Evolutionary conservation across 35 echinoderm and acorn worm genomes (phyloP), one percentile per base, ranked within the genome.

Genomic region (Hemicentrotus pulcherrimus): DNA sequence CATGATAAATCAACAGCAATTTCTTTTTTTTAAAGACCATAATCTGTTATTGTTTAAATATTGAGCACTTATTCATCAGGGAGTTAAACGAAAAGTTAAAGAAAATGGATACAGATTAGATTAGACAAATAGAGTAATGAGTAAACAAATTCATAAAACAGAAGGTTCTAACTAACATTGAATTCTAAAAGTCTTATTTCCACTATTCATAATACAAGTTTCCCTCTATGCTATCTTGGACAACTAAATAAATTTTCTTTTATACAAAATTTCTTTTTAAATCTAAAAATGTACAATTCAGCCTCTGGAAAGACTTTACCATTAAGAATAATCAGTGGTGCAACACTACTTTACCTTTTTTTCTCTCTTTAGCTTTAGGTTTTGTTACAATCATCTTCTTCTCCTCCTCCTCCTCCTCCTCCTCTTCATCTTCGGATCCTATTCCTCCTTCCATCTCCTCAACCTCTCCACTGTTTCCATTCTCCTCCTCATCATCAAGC

Each of bases 401-500:
- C 35, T 41, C 91, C 45, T 50, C 91, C 19, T 48, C 46, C 5
- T 93, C 91, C n/a, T 93, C 91, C 32, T 31, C 65, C 48, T 31
- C 91, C 16, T 50, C 91, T 16, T 48, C 46, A 5, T 93, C 91
- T 58, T 93, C 91, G 45, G 88, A 90, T 33, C 31, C 50, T 13
- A 59, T 55, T 14, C 3, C 89, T 24, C 47, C 91, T 65, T 94
- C 95, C 91, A 86, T 86, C 48, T 92, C 95, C 16, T 92, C 94
- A 46, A 50, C 86, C 15, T 88, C 85, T 11, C 8, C 24, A 47
- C 15, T 28, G n/a, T 88, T 88, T 89, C 92, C 65, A 31, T 94
- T 65, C 9, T 47, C 65, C 10, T 41, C 85, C 35, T 91, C 97
- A 48, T 92, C 95, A 19, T 86, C 94, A 24, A 88, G 61, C 97